Percentiles rank a stretch among this genome's conserved stretches.
Conservation (phyloP, 2,797 vertebrate species). For the Phaenicophaeus curvirostris region DNA sequence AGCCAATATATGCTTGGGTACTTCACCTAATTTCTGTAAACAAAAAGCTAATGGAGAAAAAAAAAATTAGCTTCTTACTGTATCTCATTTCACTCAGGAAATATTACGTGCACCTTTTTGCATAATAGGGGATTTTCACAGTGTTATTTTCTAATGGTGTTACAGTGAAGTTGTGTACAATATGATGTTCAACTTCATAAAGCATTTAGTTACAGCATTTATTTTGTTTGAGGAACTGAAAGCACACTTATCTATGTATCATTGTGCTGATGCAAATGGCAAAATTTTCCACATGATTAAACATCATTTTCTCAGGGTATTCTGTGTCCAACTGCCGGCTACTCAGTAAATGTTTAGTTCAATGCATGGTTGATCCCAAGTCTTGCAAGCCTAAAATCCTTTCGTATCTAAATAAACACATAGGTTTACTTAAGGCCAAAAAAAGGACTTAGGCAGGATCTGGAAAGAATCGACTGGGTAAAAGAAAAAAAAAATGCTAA, state of each 20-base stretch:
- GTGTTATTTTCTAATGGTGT: slow-evolving; percentile 61
- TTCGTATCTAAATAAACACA: slow-evolving; percentile 36
- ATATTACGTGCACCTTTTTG: slow-evolving; percentile 63
- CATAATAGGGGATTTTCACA: slow-evolving; percentile 71
- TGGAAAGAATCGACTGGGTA: slow-evolving; percentile 19
- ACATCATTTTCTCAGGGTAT: slow-evolving; percentile 77
- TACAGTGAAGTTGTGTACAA: slow-evolving; percentile 56
- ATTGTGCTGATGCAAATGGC: slow-evolving; percentile 80
- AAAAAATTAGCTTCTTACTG: slow-evolving; percentile 2
- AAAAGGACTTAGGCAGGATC: neutral
- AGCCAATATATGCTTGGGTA: slow-evolving; percentile 43
- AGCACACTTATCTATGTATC: slow-evolving; percentile 76
- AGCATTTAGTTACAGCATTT: slow-evolving; percentile 69
- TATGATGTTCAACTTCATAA: slow-evolving; percentile 75
- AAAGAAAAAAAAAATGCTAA: neutral
- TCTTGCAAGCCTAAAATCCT: slow-evolving; percentile 31
- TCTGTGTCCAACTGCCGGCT: slow-evolving; percentile 61
- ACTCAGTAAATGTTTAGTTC: slow-evolving; percentile 61
- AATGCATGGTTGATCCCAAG: slow-evolving; percentile 24
- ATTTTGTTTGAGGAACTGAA: slow-evolving; percentile 81
- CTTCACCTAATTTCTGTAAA: slow-evolving; percentile 55
- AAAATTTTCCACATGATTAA: slow-evolving; percentile 78
- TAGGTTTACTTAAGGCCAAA: slow-evolving; percentile 7
- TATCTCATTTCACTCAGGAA: slow-evolving; percentile 66
- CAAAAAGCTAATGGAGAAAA: slow-evolving; percentile 40